These are phyloP conservation scores for Drosophila nigricruria DNA, from an alignment of 2,888 invertebrate species.

Conservation along the genomic window DNA sequence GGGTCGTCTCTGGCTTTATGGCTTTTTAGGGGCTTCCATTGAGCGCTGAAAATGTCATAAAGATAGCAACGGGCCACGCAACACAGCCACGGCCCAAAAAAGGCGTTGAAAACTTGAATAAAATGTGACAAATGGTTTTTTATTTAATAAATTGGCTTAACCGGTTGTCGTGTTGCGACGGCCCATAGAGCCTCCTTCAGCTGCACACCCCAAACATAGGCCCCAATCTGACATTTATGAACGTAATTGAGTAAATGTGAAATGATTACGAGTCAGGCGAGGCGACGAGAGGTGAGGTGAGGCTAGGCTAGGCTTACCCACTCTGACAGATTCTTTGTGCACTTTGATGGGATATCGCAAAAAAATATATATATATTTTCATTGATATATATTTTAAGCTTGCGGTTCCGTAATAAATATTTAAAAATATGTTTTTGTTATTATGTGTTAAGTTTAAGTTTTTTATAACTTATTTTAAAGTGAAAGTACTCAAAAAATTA, in stretches of 20 bases:
- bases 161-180: constrained; percentile 59
- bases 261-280: constrained; percentile 51
- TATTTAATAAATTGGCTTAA: constrained; percentile 81
- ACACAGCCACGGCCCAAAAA: background rate
- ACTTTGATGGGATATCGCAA: constrained; percentile 13
- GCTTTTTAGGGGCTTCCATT: constrained; percentile 58
- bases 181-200: constrained; percentile 19
- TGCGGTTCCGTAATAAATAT: background rate
- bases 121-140: constrained; percentile 81
- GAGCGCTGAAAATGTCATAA: constrained; percentile 65
- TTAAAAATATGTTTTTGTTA: too few species aligned
- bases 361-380: background rate
- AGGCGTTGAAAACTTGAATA: constrained; percentile 72
- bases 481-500: too few species aligned
- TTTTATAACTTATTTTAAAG: too few species aligned
- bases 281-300: background rate
- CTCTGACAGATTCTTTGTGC: constrained; percentile 31
- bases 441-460: too few species aligned
- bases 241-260: constrained; percentile 71
- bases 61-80: constrained; percentile 62
- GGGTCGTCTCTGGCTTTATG: constrained; percentile 49
- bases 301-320: background rate
- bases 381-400: background rate
- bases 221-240: constrained; percentile 58
- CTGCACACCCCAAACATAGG: constrained; percentile 8